Base-by-base conservation (phyloP, 2,888 invertebrate species). In the Drosophila trichaetosa region DNA sequence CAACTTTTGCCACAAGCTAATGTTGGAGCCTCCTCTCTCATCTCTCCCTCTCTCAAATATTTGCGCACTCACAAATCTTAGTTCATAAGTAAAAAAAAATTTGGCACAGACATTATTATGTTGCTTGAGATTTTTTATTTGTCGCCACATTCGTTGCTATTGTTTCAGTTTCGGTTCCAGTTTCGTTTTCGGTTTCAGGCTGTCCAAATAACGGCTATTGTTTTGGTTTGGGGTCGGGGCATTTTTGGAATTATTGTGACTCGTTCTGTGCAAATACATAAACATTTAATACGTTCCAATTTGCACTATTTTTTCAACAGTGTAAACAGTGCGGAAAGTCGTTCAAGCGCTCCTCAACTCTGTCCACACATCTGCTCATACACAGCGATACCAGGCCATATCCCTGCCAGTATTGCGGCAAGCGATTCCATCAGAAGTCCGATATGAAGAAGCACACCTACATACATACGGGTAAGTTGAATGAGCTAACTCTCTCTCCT, bases 401-500 rank as follows among this genome's bases (percentile, higher is more conserved):
- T 93, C 99, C 99, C n/a, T 99, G 99, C 93, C 98, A 98, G 93
- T 99, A 98, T 94, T 99, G 99, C 93, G 93, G 93, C 69, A 93
- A 93, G 76, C 91, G 93, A 58, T 93, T 93, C 80, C 93, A 93
- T 80, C 93, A 93, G 58, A 93, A 93, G 83, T 93, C 93, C 69
- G 99, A 99, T 93, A 99, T 99, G 99, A 99, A 99, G 95, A 99
- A 99, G 92, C 99, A 99, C 94, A 99, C 99, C n/a, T 99, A 99
- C 92, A 99, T 97, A 80, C 97, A 97, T 92, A 97, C 97, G 86
- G 97, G 97, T 97, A 91, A 95, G 96, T 94, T 76, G 31, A 69
- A 76, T 48, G 38, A 56, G 42, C 63, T 31, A 11, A 33, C 21
- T 51, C n/a, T 10, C 18, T 24, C 38, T n/a, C 57, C 48, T 31